A percentile compares a stretch with the other conserved stretches of the same genome.
These are phyloP conservation scores for Temnothorax nylanderi DNA, from an alignment of 1,140 invertebrate genomes.

Conservation along the genomic window DNA sequence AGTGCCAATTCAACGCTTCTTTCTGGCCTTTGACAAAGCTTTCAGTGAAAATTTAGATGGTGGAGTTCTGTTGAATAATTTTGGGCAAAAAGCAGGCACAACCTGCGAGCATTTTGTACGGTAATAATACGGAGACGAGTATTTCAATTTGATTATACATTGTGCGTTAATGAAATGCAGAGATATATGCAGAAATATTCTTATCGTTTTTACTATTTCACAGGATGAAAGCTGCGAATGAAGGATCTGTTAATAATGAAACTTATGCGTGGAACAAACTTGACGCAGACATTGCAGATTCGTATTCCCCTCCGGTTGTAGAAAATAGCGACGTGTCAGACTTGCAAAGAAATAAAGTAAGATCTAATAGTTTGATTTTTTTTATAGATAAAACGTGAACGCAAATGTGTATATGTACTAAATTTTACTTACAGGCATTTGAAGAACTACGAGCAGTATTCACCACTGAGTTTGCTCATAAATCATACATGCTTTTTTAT, in stretches of 20 bases:
- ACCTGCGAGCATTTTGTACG: constrained; percentile 34
- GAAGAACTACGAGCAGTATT: constrained; percentile 94
- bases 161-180: background rate
- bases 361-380: background rate
- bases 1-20: constrained; percentile 90
- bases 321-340: constrained; percentile 76
- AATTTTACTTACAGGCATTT: constrained; percentile 85
- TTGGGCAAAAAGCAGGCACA: constrained; percentile 34
- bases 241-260: constrained; percentile 47
- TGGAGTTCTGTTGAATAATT: constrained; percentile 34
- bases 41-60: constrained; percentile 53
- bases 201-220: constrained; percentile 23
- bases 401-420: background rate
- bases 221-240: constrained; percentile 43
- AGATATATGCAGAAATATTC: background rate
- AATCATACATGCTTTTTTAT: constrained; percentile 93
- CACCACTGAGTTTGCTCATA: constrained; percentile 93
- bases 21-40: constrained; percentile 95
- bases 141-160: background rate
- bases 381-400: background rate
- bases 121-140: constrained; percentile 18
- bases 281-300: constrained; percentile 82
- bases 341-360: constrained; percentile 78
- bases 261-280: constrained; percentile 55
- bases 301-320: constrained; percentile 85